Conservation (phyloP, 2,797 vertebrate species). For the Numenius phaeopus region DNA sequence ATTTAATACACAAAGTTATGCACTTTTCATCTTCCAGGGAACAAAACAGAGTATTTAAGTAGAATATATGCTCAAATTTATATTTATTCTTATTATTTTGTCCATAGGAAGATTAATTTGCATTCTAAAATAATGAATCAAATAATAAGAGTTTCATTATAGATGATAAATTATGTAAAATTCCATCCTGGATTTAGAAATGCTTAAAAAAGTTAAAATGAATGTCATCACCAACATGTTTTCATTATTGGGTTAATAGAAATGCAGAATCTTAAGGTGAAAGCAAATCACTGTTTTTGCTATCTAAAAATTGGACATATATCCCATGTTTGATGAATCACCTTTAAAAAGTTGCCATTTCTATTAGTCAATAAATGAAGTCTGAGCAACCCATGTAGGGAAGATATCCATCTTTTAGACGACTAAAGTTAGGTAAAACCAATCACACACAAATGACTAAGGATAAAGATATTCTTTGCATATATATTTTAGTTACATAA, state of each 20-base stretch:
- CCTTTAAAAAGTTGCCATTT: neutral
- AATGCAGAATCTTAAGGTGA: neutral
- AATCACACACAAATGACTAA: neutral
- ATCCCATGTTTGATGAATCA: neutral
- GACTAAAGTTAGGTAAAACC: neutral
- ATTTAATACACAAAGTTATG: neutral
- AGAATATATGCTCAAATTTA: neutral
- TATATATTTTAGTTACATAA: neutral
- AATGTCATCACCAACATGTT: neutral
- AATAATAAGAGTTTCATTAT: neutral
- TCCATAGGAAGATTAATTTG: neutral
- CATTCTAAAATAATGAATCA: neutral
- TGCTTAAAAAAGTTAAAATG: neutral
- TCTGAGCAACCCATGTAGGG: neutral
- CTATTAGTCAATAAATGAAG: neutral
- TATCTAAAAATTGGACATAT: neutral
- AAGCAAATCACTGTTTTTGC: fast-evolving
- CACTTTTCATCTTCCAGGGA: neutral
- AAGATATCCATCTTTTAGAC: neutral
- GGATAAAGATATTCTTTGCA: neutral
- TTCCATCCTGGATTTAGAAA: neutral
- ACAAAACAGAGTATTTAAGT: neutral
- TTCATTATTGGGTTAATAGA: neutral
- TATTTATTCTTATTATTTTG: neutral
- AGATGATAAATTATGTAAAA: neutral